Evolutionary conservation across 2,113 vertebrate species (phyloP).

Genomic region (Megalops atlanticus): DNA sequence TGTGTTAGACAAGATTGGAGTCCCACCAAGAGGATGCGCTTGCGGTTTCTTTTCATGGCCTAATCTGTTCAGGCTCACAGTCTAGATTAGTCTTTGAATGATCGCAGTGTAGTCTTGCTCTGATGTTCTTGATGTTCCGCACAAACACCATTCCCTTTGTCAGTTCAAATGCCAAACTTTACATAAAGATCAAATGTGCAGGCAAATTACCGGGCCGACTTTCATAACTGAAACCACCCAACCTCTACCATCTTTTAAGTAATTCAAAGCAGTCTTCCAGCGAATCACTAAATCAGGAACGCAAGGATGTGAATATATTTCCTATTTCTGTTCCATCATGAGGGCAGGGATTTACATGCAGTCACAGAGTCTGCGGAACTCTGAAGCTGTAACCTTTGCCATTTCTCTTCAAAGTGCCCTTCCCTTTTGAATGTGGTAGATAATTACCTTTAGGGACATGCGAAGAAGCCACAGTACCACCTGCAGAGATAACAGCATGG

Average conservation of each 20-base stretch:
- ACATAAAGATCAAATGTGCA: constrained; percentile 36
- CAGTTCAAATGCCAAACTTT: constrained; percentile 42
- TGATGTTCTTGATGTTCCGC: neutral
- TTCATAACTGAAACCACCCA: neutral
- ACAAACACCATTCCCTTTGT: constrained; percentile 15
- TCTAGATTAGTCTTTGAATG: neutral
- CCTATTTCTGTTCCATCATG: neutral
- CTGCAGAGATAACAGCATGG: neutral
- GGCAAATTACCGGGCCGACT: constrained; percentile 20
- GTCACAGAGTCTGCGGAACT: neutral
- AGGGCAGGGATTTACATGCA: neutral
- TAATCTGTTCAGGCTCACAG: neutral
- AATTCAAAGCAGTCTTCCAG: neutral
- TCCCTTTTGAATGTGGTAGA: neutral
- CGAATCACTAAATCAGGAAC: neutral
- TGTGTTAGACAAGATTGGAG: neutral
- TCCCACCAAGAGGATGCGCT: neutral
- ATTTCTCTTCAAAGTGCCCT: neutral
- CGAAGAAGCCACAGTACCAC: neutral
- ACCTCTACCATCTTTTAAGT: neutral
- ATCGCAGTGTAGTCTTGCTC: neutral
- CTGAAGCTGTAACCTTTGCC: neutral
- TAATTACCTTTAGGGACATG: neutral
- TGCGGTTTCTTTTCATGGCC: neutral
- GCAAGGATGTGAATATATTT: neutral